Conservation (phyloP, 1,140 invertebrate genomes). For the Brachionus paranguensis region DNA sequence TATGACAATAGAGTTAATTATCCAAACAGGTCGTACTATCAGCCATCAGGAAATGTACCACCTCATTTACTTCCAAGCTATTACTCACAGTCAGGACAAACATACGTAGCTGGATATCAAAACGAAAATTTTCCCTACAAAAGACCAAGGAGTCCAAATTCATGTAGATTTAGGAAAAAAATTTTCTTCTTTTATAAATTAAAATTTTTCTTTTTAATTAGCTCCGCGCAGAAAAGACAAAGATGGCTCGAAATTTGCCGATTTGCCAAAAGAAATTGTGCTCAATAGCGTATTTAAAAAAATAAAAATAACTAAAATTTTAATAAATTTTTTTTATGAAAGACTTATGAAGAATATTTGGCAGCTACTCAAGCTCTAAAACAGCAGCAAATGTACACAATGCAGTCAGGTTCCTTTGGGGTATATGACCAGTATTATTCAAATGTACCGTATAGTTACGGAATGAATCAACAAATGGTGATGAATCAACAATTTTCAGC, state of each 20-base stretch:
- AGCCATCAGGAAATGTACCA: not conserved
- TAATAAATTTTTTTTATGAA: not conserved
- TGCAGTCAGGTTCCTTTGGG: not conserved
- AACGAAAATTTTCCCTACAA: not conserved
- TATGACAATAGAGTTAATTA: not conserved
- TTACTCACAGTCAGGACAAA: not conserved
- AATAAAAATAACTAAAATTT: not conserved
- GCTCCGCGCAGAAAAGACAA: not conserved
- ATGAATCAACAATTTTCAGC: not conserved
- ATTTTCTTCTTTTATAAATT: not conserved
- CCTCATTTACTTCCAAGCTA: not conserved
- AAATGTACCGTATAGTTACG: not conserved
- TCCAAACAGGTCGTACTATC: not conserved
- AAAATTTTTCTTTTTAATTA: not conserved
- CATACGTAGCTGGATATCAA: not conserved
- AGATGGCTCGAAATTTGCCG: not conserved
- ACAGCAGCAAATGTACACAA: not conserved
- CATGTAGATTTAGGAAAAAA: not conserved
- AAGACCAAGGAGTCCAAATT: not conserved
- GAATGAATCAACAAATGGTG: not conserved
- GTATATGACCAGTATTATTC: not conserved
- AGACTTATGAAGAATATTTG: conserved; percentile 32
- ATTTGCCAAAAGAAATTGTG: not conserved
- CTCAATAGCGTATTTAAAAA: not conserved
- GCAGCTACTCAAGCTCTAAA: conserved; percentile 8